These are phyloP conservation scores for Cheilosia vulpina DNA, from an alignment of 2,888 invertebrate species.

Conservation along the genomic window DNA sequence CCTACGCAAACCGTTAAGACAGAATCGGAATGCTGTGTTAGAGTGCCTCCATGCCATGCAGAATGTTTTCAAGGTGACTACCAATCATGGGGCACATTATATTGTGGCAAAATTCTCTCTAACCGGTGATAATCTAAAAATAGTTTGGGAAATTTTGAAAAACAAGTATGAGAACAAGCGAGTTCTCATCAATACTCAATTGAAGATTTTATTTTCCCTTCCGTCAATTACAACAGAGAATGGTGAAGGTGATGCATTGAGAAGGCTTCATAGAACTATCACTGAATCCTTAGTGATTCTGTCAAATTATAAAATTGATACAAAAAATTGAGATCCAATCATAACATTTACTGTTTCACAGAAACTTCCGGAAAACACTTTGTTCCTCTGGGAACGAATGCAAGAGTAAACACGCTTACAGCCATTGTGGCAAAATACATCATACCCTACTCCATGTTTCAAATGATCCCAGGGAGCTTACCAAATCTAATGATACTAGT, in stretches of 20 bases:
- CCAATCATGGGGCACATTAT: conserved; percentile 15
- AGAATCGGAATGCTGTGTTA: background rate
- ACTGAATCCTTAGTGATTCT: background rate
- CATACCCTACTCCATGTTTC: conserved; percentile 17
- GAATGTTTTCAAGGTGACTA: conserved; percentile 26
- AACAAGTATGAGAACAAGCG: background rate
- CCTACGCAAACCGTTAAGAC: background rate
- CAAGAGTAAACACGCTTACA: conserved; percentile 24
- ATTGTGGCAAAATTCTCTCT: background rate
- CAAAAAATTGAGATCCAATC: background rate
- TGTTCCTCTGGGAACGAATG: conserved; percentile 18
- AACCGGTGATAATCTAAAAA: background rate
- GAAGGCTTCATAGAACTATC: background rate
- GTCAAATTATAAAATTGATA: background rate
- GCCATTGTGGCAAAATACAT: conserved; percentile 33
- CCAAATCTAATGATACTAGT: background rate
- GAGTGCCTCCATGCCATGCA: conserved; percentile 15
- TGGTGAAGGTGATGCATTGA: background rate
- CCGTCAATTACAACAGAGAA: background rate
- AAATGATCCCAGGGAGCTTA: too few relatives aligned
- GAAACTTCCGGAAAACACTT: conserved; percentile 1
- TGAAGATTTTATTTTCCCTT: too few relatives aligned
- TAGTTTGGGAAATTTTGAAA: background rate
- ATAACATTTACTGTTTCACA: background rate
- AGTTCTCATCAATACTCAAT: background rate